Percentiles rank a stretch among this genome's conserved stretches.
Conservation (phyloP, 2,888 invertebrate species). For the Halictus ligatus region DNA sequence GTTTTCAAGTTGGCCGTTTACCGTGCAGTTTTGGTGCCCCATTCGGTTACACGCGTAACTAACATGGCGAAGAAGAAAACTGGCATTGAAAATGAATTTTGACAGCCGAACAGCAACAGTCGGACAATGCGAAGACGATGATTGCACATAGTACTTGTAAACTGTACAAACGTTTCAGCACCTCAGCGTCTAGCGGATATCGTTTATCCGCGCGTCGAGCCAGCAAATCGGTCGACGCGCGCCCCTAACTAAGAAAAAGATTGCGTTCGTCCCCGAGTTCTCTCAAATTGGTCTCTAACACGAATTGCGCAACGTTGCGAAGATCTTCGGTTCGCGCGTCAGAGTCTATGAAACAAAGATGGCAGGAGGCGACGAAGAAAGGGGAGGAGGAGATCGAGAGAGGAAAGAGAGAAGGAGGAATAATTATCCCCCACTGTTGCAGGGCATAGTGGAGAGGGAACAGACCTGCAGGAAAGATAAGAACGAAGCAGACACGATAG, state of each 20-base stretch:
- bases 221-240: neutral
- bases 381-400: neutral
- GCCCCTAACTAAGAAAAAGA: neutral
- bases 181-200: neutral
- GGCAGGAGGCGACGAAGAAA: neutral
- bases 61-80: too few relatives aligned
- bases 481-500: slow-evolving; percentile 53
- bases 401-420: slow-evolving; percentile 24
- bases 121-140: neutral
- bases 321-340: neutral
- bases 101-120: neutral
- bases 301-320: neutral
- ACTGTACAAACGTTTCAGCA: neutral
- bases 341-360: neutral
- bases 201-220: neutral
- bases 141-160: too few relatives aligned
- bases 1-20: too few relatives aligned
- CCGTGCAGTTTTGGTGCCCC: neutral
- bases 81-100: too few relatives aligned
- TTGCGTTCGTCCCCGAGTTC: neutral
- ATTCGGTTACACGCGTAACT: neutral
- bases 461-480: slow-evolving; percentile 53
- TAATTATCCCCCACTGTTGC: slow-evolving; percentile 43
- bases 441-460: slow-evolving; percentile 25
- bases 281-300: neutral